phyloP scores from a whole-genome alignment of 2,113 vertebrate genomes.

The Ophiodon elongatus region DNA sequence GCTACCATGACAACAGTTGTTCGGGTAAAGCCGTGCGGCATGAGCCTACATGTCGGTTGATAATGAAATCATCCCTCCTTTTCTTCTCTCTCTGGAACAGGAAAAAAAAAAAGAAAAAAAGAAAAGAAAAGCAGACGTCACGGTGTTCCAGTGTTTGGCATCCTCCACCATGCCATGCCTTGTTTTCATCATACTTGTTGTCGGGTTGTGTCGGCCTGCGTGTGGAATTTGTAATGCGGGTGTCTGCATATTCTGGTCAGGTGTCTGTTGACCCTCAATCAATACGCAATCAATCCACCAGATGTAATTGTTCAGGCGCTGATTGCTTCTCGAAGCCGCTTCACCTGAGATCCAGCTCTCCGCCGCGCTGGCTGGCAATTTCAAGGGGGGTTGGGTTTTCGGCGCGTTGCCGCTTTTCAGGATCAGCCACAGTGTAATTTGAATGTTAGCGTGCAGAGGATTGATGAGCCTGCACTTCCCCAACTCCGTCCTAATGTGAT shows the following conservation, averaged over 20 bases:
- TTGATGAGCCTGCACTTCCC: conserved; percentile 58
- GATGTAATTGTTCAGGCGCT: conserved; percentile 61
- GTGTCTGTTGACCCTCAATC: conserved; percentile 52
- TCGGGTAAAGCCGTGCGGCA: conserved; percentile 63
- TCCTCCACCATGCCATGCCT: neutral
- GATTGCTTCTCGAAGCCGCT: conserved; percentile 61
- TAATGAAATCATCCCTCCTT: conserved; percentile 70
- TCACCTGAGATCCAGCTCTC: conserved; percentile 41
- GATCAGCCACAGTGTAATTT: conserved; percentile 43
- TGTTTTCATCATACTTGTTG: neutral
- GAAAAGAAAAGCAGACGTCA: neutral
- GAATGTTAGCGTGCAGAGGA: conserved; percentile 27
- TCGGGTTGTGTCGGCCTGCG: neutral
- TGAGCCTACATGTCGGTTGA: conserved; percentile 69
- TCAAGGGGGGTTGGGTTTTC: neutral
- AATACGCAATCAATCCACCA: conserved; percentile 66
- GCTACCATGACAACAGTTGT: conserved; percentile 83
- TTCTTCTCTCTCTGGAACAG: conserved; percentile 42
- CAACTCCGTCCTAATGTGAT: conserved; percentile 49
- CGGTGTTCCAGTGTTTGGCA: neutral
- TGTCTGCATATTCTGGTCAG: conserved; percentile 57
- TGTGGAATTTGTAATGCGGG: conserved; percentile 17
- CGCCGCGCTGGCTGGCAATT: neutral
- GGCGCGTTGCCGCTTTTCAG: conserved; percentile 27
- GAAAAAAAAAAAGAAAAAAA: neutral